phyloP scores from a whole-genome alignment of 2,797 vertebrate species.

The Perdix hodgsoniae region DNA sequence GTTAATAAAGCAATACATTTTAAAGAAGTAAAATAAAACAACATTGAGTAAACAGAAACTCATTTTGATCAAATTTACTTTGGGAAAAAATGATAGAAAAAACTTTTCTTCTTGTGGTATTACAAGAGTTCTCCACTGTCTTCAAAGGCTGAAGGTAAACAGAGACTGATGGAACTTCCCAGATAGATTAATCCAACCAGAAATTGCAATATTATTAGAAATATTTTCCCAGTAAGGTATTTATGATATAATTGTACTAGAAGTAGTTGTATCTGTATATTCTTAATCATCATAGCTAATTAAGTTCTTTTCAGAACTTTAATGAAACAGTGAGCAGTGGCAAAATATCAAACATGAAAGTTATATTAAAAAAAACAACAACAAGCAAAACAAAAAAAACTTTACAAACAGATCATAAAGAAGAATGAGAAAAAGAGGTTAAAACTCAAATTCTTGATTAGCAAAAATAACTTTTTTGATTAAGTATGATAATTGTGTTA shows the following conservation, averaged over 20 bases:
- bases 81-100: neutral
- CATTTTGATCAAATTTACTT: neutral
- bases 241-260: neutral
- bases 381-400: neutral
- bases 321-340: neutral
- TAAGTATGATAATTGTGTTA: neutral
- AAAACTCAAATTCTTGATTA: neutral
- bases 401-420: neutral
- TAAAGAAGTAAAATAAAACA: slow-evolving; percentile 18
- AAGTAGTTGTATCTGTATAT: neutral
- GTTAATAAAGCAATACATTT: slow-evolving; percentile 24
- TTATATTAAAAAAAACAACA: too few species aligned
- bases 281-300: neutral
- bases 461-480: neutral
- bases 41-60: neutral
- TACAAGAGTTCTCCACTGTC: neutral
- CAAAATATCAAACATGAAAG: neutral
- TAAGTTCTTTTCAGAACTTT: neutral
- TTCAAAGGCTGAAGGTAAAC: neutral
- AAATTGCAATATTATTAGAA: neutral
- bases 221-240: neutral
- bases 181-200: neutral
- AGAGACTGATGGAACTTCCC: neutral
- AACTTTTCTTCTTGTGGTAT: neutral
- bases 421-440: neutral